Evolutionary conservation across 1,140 invertebrate genomes (phyloP).

Genomic region (Meloidogyne hapla): DNA sequence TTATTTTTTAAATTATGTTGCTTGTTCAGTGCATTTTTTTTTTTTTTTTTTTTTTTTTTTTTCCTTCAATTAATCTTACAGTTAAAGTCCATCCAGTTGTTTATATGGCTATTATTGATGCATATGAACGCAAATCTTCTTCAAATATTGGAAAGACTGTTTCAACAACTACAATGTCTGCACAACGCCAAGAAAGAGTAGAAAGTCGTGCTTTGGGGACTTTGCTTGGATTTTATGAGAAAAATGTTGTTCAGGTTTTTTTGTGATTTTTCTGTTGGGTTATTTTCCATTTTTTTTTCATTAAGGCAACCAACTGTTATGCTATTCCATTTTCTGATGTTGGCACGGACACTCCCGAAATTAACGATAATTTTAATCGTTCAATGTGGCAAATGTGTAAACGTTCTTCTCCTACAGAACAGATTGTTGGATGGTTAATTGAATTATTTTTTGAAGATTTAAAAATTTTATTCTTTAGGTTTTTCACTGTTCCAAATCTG

Average conservation of each 20-base stretch:
- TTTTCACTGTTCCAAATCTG: slow-evolving; percentile 57
- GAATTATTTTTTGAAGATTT: not conserved
- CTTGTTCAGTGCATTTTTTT: too few relatives aligned
- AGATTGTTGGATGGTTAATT: slow-evolving; percentile 57
- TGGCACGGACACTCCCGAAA: slow-evolving; percentile 45
- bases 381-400: slow-evolving; percentile 53
- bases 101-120: slow-evolving; percentile 60
- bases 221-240: slow-evolving; percentile 62
- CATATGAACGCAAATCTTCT: slow-evolving; percentile 52
- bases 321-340: slow-evolving; percentile 59
- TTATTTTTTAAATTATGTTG: too few relatives aligned
- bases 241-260: slow-evolving; percentile 55
- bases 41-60: too few relatives aligned
- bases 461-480: slow-evolving; percentile 42
- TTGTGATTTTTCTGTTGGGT: not conserved
- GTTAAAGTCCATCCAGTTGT: slow-evolving; percentile 63
- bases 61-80: slow-evolving; percentile 51
- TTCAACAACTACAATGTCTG: slow-evolving; percentile 7
- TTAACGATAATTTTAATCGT: slow-evolving; percentile 59
- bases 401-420: slow-evolving; percentile 56
- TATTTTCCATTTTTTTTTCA: not conserved
- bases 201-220: slow-evolving; percentile 57
- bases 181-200: not conserved
- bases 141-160: slow-evolving; percentile 18
- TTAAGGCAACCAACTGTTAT: slow-evolving; percentile 61